Conservation (phyloP, 2,113 vertebrate species). For the Speoplatyrhinus poulsoni region DNA sequence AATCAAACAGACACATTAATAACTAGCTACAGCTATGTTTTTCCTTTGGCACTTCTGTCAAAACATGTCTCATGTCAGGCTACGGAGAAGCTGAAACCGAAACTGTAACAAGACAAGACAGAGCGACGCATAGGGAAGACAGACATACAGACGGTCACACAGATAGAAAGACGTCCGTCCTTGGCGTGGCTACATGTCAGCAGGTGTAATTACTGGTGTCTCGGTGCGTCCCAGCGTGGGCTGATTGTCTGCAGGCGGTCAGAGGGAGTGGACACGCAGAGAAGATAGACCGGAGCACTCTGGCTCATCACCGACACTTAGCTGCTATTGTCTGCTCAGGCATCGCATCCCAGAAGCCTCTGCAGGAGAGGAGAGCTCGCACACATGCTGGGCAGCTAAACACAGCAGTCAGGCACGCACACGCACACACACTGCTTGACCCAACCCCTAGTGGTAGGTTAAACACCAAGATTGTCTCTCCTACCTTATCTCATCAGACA, state of each 20-base stretch:
- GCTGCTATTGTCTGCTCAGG: slow-evolving; percentile 46
- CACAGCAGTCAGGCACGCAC: slow-evolving; percentile 8
- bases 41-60: no score
- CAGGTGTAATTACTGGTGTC: slow-evolving; percentile 48
- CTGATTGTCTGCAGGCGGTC: slow-evolving; percentile 54
- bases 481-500: slow-evolving; percentile 49
- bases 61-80: no score
- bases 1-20: no score
- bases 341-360: slow-evolving; percentile 12
- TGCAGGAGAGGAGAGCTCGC: slow-evolving; percentile 2
- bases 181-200: slow-evolving; percentile 15
- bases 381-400: slow-evolving; percentile 16
- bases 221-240: slow-evolving; percentile 39
- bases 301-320: slow-evolving; percentile 66
- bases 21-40: no score
- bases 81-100: no score
- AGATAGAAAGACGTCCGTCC: background rate
- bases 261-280: slow-evolving; percentile 17
- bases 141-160: background rate
- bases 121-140: no score
- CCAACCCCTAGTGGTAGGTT: slow-evolving; percentile 58
- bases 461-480: slow-evolving; percentile 58
- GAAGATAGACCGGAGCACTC: slow-evolving; percentile 43
- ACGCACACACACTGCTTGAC: slow-evolving; percentile 35
- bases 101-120: no score